Base-by-base conservation (phyloP, 2,888 invertebrate species). In the Sycophila texana region DNA sequence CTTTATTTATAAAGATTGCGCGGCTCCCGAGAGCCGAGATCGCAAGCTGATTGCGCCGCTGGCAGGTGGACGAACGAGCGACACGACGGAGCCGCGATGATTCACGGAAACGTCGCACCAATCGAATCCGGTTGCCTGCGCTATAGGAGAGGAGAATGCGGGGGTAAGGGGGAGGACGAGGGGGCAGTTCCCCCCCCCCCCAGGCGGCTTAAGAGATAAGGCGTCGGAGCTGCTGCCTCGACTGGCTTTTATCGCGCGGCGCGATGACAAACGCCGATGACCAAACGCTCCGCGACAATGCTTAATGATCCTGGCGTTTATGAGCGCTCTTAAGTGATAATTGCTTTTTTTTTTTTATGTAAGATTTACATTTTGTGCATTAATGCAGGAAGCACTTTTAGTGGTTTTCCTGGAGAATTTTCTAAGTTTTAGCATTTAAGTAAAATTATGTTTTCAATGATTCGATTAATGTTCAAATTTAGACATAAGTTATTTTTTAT, bases 41-140 rank as follows among this genome's bases (percentile, higher is more conserved):
- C 30, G 30, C 63, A 55, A 57, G 47, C 51, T 10, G 30, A 39
- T 58, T 63, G 7, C 61, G 60, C 26, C 71, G 49, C n/a, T 49
- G 18, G 79, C 84, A 82, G 83, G 83, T 84, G 79, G 81, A 83
- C 68, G 78, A 68, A 55, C 60, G 65, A 26, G 76, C 67, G 73
- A 73, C 61, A 83, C 57, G 67, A 80, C 79, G 82, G 79, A 72
- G 60, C 39, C 39, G 68, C 70, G 83, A 84, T 85, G 85, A 86
- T 83, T 87, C 86, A 85, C 82, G 80, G 77, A 81, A 84, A 84
- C 81, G 78, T 80, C 81, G 73, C 74, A 65, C 39, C 81, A 65
- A 84, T 83, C 84, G 86, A 83, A 87, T 87, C 87, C 87, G 87
- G 86, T 86, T 87, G 84, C 84, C 80, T 58, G 18, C 22, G 60